Evolutionary conservation across 1,140 invertebrate genomes (phyloP), one percentile per base, ranked within the genome.

Genomic region (Sitobion miscanthi): DNA sequence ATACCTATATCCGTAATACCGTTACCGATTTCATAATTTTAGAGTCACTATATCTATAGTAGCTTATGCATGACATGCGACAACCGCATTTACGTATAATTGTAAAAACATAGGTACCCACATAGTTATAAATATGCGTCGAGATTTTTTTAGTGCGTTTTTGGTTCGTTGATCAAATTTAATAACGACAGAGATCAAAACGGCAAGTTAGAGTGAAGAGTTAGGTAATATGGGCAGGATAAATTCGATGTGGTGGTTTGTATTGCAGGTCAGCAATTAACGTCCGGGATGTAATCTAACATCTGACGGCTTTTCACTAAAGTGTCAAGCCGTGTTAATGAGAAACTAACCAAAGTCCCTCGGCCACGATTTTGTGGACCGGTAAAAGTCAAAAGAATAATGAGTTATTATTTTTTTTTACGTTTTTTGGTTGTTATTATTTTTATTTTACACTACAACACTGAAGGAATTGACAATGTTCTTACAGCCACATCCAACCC

Each of bases 311-410:
- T 54, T 89, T 89, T 54, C 30, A 89, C 47, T 42, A 47, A 89
- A 54, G 49, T 89, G 52, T 89, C 88, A 57, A 57, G 52, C 88
- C 4, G 14, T 11, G 88, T 57, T 89, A 89, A 89, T 42, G 35
- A 57, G 88, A 89, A 89, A 89, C 88, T 57, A 49, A 89, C 86
- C 86, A 47, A 52, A 52, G 49, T 57, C n/a, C 9, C 21, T 25
- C 52, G 87, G 38, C 49, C n/a, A 89, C 87, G 54, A 42, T 57
- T 89, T 89, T 57, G 35, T 54, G 49, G 17, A n/a, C n/a, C 86
- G 20, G 30, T 88, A 52, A 21, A 54, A 54, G 30, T 54, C 49
- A 54, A 89, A 89, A 35, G n/a, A 89, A 89, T 54, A 89, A 89
- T 35, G 38, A 85, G 83, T 85, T 85, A 85, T 25, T 25, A 42